Base-by-base conservation (phyloP, 2,888 invertebrate species). In the Drosophila mayaguana region DNA sequence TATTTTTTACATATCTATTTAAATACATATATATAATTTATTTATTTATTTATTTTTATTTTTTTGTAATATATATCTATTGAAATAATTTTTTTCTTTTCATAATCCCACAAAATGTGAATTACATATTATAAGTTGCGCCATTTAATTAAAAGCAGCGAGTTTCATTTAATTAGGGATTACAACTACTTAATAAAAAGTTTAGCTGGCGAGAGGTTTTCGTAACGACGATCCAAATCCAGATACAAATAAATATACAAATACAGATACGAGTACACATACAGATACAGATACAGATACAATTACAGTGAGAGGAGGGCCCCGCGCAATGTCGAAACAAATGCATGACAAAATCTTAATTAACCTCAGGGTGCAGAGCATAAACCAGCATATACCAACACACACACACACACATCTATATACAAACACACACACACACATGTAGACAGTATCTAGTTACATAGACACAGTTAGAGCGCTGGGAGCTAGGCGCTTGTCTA, bases 271-370 rank as follows among this genome's bases (percentile, higher is more conserved):
- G n/a, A 14, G 60, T 32, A 56, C 43, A 60, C 25, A 25, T 50
- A 63, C 8, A 54, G 28, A 38, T 60, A 50, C 40, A 42, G 38
- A 36, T 50, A 50, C 38, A 34, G 32, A 0, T 32, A 57, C 38
- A 51, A 32, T 34, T 36, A 8, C 28, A 28, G 28, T 8, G 16
- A 22, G 43, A 12, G 3, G 43, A 51, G 56, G 43, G 50, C 50
- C 53, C 32, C 63, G 76, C 77, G 74, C 77, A 61, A 60, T 62
- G 64, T 72, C 77, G 79, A 80, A 81, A 81, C 84, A 83, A 83
- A 87, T 85, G 88, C 77, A 83, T 75, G 84, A 82, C 88, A 76
- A 88, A 87, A 83, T 87, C 82, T 82, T 87, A 87, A 87, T 87
- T 87, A 87, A 86, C 88, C 86, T 83, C 79, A 66, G 86, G 83